A percentile compares a stretch with the other conserved stretches of the same genome.
These are phyloP conservation scores for Ariolimax columbianus DNA, from an alignment of 2,888 invertebrate species.

Conservation along the genomic window DNA sequence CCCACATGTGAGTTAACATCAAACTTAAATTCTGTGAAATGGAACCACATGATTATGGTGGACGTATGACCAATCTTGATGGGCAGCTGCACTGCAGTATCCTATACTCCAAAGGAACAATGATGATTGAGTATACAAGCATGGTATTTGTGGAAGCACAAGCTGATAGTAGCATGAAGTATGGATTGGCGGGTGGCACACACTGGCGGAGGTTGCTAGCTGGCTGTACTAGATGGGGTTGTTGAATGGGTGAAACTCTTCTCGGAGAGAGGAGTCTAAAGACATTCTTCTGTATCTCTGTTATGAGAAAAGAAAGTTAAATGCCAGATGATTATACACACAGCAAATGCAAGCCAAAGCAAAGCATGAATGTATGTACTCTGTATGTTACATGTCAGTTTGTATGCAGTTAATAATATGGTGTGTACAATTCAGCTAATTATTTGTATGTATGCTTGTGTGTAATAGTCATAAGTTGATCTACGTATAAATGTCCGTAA, in stretches of 20 bases:
- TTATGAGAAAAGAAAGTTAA: not conserved
- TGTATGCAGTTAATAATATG: too few species aligned
- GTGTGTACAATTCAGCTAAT: too few species aligned
- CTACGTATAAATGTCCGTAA: too few species aligned
- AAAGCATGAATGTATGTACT: not conserved
- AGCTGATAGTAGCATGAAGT: not conserved
- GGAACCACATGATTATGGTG: not conserved
- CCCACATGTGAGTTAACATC: not conserved
- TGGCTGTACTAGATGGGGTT: not conserved
- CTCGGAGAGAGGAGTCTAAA: constrained; percentile 24
- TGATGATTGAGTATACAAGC: not conserved
- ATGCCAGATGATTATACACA: not conserved
- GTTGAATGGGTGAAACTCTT: constrained; percentile 19
- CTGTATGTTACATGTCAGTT: too few species aligned
- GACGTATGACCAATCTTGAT: not conserved
- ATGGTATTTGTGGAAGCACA: not conserved
- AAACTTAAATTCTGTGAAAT: not conserved
- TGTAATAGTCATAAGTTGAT: too few species aligned
- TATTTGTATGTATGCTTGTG: too few species aligned
- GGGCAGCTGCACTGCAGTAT: not conserved
- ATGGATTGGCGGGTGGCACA: not conserved
- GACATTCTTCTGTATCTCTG: constrained; percentile 36
- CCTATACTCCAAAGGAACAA: not conserved
- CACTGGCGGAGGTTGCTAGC: not conserved
- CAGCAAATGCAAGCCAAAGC: not conserved